Base-by-base conservation (phyloP, 1,140 invertebrate species). In the Zaprionus tsacasi region DNA sequence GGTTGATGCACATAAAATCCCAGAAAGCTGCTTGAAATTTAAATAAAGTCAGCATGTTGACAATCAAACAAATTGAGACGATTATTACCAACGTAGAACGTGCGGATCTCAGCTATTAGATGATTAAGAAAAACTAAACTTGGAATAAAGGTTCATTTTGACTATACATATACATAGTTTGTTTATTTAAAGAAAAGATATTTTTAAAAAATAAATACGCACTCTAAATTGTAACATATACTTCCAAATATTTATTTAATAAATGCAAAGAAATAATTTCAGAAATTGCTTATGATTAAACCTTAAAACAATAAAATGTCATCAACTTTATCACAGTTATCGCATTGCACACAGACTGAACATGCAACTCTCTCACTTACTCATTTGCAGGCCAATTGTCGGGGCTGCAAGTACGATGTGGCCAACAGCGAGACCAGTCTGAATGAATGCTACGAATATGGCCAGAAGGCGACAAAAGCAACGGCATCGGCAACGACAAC, bases 371-470 rank as follows among this genome's bases (percentile, higher is more conserved):
- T 56, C 21, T 58, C 55, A 59, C 21, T 59, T 59, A 50, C 45
- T 50, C 45, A 50, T 50, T 50, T 25, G 45, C 45, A 87, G 82
- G 64, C 73, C 6, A 91, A 80, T 50, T 92, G 91, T 77, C 92
- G 83, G 52, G 70, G 76, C 66, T 92, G 91, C 64, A 91, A 91
- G 68, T 92, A 92, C 64, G 91, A 92, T 73, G 78, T 74, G 54
- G 70, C 91, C 57, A 82, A 78, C 65, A 78, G 73, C 11, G 91
- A 91, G 50, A 83, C 87, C 15, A 91, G 77, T 55, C 70, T 91
- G 7, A 89, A 78, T 6, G 82, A 87, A 27, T 75, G 76, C 73
- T 90, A 90, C 21, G 86, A 92, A 38, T 92, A 87, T 60, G 80
- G 80, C 43, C 79, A 79, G 12, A 70, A 61, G 59, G 33, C 56